Percentiles rank a stretch among this genome's conserved stretches.
phyloP scores from a whole-genome alignment of 2,888 invertebrate genomes.

The Enchytraeus crypticus region DNA sequence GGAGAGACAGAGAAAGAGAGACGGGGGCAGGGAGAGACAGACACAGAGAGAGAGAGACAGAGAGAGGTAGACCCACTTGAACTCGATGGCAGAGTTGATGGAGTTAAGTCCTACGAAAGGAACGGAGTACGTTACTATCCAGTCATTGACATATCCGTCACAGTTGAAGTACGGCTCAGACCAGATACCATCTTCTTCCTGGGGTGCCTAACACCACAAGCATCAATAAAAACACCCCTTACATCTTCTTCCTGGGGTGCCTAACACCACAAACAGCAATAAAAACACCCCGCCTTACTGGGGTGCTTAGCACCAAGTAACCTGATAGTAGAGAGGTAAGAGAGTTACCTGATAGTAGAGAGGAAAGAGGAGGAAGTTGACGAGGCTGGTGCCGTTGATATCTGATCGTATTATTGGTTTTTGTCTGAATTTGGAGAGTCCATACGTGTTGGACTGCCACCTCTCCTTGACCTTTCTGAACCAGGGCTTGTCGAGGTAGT shows the following conservation, averaged over 20 bases:
- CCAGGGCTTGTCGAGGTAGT: conserved; percentile 73
- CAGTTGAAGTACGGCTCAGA: conserved; percentile 86
- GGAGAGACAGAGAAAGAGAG: no score
- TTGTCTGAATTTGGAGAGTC: conserved; percentile 74
- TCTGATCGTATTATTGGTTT: conserved; percentile 84
- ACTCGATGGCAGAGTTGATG: conserved; percentile 40
- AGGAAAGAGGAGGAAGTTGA: conserved; percentile 50
- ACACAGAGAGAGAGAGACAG: background rate
- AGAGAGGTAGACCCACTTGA: conserved; percentile 30
- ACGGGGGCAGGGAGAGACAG: no score
- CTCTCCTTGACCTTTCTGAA: conserved; percentile 80
- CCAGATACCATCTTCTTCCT: conserved; percentile 80
- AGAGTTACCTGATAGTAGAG: conserved; percentile 63
- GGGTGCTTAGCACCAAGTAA: conserved; percentile 56
- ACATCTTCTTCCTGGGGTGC: conserved; percentile 73
- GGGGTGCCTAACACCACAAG: conserved; percentile 58
- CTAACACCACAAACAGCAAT: no score
- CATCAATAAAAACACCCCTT: no score
- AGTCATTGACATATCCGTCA: conserved; percentile 78
- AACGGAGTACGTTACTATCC: conserved; percentile 88
- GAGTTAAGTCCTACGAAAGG: conserved; percentile 75
- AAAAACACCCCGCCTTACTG: no score
- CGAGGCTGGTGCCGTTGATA: conserved; percentile 48
- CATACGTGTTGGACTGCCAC: conserved; percentile 88
- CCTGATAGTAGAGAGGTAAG: no score